Evolutionary conservation across 2,113 vertebrate species (phyloP), one percentile per base, ranked within the genome.

Genomic region (Poeciliopsis retropinna): DNA sequence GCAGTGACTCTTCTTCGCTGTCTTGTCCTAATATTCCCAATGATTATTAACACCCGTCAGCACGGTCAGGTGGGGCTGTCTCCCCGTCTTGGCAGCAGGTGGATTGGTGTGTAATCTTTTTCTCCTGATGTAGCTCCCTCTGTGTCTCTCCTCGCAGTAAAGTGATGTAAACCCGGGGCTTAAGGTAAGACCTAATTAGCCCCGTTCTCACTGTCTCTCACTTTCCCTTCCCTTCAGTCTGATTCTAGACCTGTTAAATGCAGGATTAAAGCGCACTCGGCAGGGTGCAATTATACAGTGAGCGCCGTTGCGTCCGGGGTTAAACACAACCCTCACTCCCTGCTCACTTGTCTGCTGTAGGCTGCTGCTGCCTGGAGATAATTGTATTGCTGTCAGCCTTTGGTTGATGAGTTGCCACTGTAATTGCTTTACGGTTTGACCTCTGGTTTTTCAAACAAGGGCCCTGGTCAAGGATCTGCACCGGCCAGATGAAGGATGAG

Each of bases 391-490:
- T 92, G 88, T 93, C 91, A 88, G 84, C 79, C 76, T 77, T 79
- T 81, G 80, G 91, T 91, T 89, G 88, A 93, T 91, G 85, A 92
- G 85, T 91, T 87, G 84, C 86, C 82, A 66, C 85, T 27, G 74
- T 91, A 90, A 92, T 91, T 92, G 89, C 87, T 91, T 92, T 91
- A 91, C 66, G 72, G 79, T 87, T 89, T 92, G 91, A 92, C 91
- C 91, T 90, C 83, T 89, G 82, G 80, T 84, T 88, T 89, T 90
- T 88, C 85, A 87, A 86, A 92, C 87, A 91, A 83, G 85, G 39
- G 29, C 70, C 85, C 80, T 82, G 90, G 90, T 92, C 89, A 91
- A 90, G 86, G 88, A 88, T 86, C 87, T 84, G 79, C 75, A 66
- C 77, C 7, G 81, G 85, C 69, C 37, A 84, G 65, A 87, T 86